These are phyloP conservation scores for Caenorhabditis zanzibari DNA, from an alignment of 2,888 invertebrate species.

Conservation along the genomic window DNA sequence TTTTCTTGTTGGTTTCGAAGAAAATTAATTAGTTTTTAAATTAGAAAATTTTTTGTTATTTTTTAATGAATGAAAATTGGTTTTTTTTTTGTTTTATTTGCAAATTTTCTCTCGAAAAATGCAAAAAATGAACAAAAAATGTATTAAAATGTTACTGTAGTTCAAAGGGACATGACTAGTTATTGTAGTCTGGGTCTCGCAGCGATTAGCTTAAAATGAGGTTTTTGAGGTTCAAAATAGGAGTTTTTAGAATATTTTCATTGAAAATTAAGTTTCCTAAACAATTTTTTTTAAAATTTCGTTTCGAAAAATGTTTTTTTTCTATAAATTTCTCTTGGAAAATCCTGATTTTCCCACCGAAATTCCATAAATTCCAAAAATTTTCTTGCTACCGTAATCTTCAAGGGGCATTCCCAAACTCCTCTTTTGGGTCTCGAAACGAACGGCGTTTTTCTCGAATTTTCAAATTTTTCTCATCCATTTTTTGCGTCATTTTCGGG, in stretches of 20 bases:
- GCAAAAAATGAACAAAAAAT: neutral
- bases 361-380: no score
- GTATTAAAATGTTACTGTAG: neutral
- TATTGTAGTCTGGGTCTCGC: neutral
- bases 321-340: no score
- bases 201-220: neutral
- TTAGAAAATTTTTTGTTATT: neutral
- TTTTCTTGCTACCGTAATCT: no score
- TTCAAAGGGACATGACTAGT: neutral
- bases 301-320: neutral
- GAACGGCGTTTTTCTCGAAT: neutral
- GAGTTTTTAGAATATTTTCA: neutral
- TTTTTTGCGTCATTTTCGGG: no score
- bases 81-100: neutral
- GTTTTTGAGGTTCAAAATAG: neutral
- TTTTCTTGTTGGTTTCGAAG: constrained; percentile 80
- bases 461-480: no score
- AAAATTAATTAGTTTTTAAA: no score
- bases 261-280: no score
- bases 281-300: neutral
- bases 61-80: no score
- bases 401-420: no score
- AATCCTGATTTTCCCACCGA: no score
- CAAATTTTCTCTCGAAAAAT: neutral
- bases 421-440: neutral